Evolutionary conservation across 2,888 invertebrate species (phyloP).

Genomic region (Melinaea marsaeus): DNA sequence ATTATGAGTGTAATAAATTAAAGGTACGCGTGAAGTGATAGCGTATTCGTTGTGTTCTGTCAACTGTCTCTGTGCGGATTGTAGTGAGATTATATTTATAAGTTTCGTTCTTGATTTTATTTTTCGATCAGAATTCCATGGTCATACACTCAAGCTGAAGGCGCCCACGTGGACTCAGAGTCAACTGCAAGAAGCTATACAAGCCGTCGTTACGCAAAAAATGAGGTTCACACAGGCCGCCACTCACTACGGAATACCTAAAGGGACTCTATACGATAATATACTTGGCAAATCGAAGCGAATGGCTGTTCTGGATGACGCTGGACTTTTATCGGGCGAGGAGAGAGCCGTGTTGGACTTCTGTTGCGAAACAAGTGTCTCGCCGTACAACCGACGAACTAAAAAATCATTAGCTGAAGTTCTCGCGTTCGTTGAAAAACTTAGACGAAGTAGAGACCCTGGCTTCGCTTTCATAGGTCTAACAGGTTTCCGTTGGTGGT

Average conservation of each 20-base stretch:
- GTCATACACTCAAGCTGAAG: slow-evolving; percentile 83
- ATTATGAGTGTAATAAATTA: background rate
- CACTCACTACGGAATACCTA: slow-evolving; percentile 83
- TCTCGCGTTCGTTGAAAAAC: slow-evolving; percentile 81
- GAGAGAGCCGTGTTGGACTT: slow-evolving; percentile 83
- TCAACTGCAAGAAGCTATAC: slow-evolving; percentile 86
- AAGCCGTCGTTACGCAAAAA: slow-evolving; percentile 84
- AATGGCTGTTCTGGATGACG: slow-evolving; percentile 85
- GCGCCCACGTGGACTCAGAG: slow-evolving; percentile 85
- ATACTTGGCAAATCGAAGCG: slow-evolving; percentile 86
- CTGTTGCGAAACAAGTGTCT: slow-evolving; percentile 84
- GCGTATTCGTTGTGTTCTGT: slow-evolving; percentile 7
- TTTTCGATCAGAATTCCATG: slow-evolving; percentile 71
- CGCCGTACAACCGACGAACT: slow-evolving; percentile 84
- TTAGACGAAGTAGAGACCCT: slow-evolving; percentile 78
- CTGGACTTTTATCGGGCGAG: slow-evolving; percentile 78
- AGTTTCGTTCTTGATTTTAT: slow-evolving; percentile 48
- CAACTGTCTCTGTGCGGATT: slow-evolving; percentile 36
- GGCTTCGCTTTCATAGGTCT: slow-evolving; percentile 82
- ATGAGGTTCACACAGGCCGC: slow-evolving; percentile 89
- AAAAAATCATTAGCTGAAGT: slow-evolving; percentile 82
- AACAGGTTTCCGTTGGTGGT: slow-evolving; percentile 88
- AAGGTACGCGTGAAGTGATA: background rate
- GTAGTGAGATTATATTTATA: slow-evolving; percentile 27
- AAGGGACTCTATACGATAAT: slow-evolving; percentile 87